Base-by-base conservation (phyloP, 2,888 invertebrate species). In the Apamea epomidion region DNA sequence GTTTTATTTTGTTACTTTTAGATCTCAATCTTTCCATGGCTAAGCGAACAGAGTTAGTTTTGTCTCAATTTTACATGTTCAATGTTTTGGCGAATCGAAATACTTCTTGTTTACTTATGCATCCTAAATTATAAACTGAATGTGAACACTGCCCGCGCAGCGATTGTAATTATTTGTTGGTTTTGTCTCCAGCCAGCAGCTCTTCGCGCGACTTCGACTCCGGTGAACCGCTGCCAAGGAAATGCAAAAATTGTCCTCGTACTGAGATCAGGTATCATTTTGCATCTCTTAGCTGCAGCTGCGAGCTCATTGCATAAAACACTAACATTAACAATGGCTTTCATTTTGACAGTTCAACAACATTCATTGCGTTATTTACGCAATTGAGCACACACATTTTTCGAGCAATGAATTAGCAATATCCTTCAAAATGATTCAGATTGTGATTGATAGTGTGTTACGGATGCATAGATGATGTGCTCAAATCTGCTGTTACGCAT, bases 191-290 rank as follows among this genome's bases (percentile, higher is more conserved):
- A 93, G 93, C 87, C 81, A 80, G 80, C 88, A 82, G 84, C 76
- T 78, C 90, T 76, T 85, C 89, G 85, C 78, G 85, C 80, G 87
- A 80, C 71, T 69, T 67, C 74, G 73, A 76, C 42, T 67, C 64
- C 69, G 32, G 68, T 42, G 88, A 85, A 68, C 80, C 88, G 69
- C 81, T 80, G 37, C 80, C 88, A 75, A 94, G 92, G 90, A 93
- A 91, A 89, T 95, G 95, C 90, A 93, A 92, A 84, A 81, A 87
- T 70, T 95, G 95, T 80, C 91, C 92, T 62, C 82, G 84, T 45
- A 90, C 81, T 78, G 92, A 93, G 32, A 86, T 93, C 91, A 94
- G 94, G 94, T 94, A 92, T 80, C 25, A 70, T 77, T 86, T 88
- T 81, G 81, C 71, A 78, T 81, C 74, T 82, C 77, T 78, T 74